These are phyloP conservation scores for Tyrophagus putrescentiae DNA, from an alignment of 1,140 invertebrate species.

Conservation along the genomic window DNA sequence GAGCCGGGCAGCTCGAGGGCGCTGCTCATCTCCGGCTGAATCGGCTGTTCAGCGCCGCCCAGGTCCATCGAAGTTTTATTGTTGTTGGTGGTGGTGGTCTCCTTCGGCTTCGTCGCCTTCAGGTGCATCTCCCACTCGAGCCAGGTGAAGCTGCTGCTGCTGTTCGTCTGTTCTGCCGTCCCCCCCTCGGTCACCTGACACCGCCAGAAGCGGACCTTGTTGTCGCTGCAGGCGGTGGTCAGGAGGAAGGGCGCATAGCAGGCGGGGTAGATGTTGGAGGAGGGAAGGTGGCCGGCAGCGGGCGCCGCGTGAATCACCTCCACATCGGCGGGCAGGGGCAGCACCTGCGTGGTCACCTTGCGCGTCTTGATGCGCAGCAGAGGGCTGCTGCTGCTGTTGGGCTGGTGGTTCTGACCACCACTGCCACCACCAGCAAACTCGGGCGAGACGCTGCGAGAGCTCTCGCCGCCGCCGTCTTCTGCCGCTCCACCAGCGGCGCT, in stretches of 20 bases:
- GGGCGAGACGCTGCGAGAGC: slow-evolving; percentile 27
- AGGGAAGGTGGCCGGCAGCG: slow-evolving; percentile 87
- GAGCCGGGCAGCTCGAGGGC: slow-evolving; percentile 60
- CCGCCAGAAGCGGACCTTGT: slow-evolving; percentile 64
- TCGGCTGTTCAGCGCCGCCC: slow-evolving; percentile 42
- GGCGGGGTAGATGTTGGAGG: slow-evolving; percentile 94
- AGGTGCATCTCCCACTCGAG: slow-evolving; percentile 67
- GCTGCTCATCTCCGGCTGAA: slow-evolving; percentile 56
- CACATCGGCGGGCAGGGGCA: slow-evolving; percentile 72
- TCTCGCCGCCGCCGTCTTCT: background rate
- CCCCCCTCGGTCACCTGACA: slow-evolving; percentile 45
- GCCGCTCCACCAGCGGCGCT: background rate
- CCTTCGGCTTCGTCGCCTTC: no score
- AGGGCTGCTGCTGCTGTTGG: slow-evolving; percentile 33
- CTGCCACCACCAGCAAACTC: slow-evolving; percentile 18
- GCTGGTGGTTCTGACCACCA: background rate
- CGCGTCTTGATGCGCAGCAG: slow-evolving; percentile 48
- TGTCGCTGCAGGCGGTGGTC: slow-evolving; percentile 81
- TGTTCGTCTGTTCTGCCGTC: slow-evolving; percentile 28
- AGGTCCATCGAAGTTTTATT: no score
- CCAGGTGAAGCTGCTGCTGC: slow-evolving; percentile 50
- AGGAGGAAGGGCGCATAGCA: slow-evolving; percentile 92
- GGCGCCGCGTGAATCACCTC: slow-evolving; percentile 79
- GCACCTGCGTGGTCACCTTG: slow-evolving; percentile 59
- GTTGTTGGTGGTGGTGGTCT: background rate